Evolutionary conservation across 2,888 invertebrate species (phyloP).

Genomic region (Xestia sexstrigata): DNA sequence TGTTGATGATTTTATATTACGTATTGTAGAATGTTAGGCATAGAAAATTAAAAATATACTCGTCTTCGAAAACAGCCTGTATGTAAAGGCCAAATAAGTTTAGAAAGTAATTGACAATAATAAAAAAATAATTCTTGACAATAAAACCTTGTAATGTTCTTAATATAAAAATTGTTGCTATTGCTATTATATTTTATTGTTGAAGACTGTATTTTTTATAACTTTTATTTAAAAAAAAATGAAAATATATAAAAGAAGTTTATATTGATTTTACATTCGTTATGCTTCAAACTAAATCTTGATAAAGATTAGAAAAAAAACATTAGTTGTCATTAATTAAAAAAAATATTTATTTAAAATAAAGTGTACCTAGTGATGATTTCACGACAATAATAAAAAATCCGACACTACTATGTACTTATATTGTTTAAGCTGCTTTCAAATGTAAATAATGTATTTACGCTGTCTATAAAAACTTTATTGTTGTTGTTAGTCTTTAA

Average conservation of each 20-base stretch:
- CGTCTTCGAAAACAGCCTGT: slow-evolving; percentile 49
- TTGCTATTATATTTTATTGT: slow-evolving; percentile 51
- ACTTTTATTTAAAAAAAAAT: slow-evolving; percentile 13
- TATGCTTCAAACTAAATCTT: slow-evolving; percentile 43
- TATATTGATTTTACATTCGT: slow-evolving; percentile 49
- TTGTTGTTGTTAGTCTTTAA: slow-evolving; percentile 41
- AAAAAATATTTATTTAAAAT: background rate
- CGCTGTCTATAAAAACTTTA: slow-evolving; percentile 31
- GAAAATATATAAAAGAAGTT: slow-evolving; percentile 17
- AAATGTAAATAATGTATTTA: slow-evolving; percentile 38
- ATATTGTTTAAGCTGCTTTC: slow-evolving; percentile 37
- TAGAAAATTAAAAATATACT: slow-evolving; percentile 36
- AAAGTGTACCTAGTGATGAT: background rate
- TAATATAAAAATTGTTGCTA: slow-evolving; percentile 47
- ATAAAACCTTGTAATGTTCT: slow-evolving; percentile 47
- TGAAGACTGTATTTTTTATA: slow-evolving; percentile 62
- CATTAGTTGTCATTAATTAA: slow-evolving; percentile 1
- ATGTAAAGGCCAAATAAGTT: slow-evolving; percentile 39
- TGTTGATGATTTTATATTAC: slow-evolving; percentile 62
- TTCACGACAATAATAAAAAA: slow-evolving; percentile 42
- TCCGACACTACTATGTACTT: background rate
- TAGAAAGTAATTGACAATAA: slow-evolving; percentile 57
- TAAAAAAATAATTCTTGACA: slow-evolving; percentile 47
- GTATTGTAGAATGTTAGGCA: slow-evolving; percentile 35
- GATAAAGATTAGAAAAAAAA: slow-evolving; percentile 22